Evolutionary conservation across 2,888 invertebrate species (phyloP), one percentile per base, ranked within the genome.

Genomic region (Lapara coniferarum): DNA sequence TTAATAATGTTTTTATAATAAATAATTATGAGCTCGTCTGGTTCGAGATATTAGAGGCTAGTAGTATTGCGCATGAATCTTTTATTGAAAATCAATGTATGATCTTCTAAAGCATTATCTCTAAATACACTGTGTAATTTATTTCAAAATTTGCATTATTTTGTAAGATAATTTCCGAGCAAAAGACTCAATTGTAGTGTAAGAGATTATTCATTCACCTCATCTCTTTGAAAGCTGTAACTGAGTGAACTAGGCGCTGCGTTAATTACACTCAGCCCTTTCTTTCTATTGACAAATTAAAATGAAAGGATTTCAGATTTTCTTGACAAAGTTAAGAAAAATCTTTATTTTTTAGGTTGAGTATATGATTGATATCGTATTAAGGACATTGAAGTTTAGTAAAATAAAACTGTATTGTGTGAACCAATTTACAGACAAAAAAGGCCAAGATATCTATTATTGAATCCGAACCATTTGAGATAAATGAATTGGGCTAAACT

Each of bases 151-250:
- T 49, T 13, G 13, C 63, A 46, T 12, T 7, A 19, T 63, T 63
- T 49, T 63, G 25, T 25, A 13, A 13, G 63, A 63, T 49, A 10
- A 12, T 49, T 63, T 63, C 19, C 12, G 19, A 19, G 12, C 6
- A 19, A 63, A 59, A 19, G 49, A 13, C 63, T 63, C 63, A 46
- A 63, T 63, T 49, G 46, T 19, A 46, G 46, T 14, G 49, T 63
- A 19, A 63, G 49, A 49, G 49, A 63, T 63, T 49, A 49, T 63
- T 63, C 63, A 46, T 63, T 63, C 63, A 63, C 49, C 6, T 63
- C 19, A 16, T 63, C 63, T 63, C 63, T 63, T 63, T 46, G 63
- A 63, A 49, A 63, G 13, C 49, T 63, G 46, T 49, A 19, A 63
- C 46, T 63, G 19, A 19, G 19, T 49, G 63, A 63, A 63, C 63